Conservation (phyloP, 2,113 vertebrate genomes). For the Synodontis membranacea region DNA sequence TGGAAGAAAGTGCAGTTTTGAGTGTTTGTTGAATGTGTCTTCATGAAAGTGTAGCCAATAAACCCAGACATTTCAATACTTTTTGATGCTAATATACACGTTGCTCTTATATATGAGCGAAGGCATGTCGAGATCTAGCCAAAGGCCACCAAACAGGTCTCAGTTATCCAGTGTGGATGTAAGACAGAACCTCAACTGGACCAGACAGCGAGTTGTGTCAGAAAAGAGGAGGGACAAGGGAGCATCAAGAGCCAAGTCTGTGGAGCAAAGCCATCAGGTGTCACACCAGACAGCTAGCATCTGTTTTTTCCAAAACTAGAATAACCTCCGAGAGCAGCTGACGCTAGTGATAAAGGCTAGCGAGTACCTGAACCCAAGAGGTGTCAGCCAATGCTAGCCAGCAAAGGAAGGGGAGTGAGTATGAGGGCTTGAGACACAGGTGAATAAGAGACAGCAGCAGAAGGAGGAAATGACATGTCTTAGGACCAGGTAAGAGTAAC, state of each 20-base stretch:
- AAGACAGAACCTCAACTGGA: slow-evolving; percentile 95
- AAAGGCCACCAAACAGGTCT: slow-evolving; percentile 71
- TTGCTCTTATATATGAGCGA: slow-evolving; percentile 47
- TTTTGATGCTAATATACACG: neutral
- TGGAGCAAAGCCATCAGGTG: slow-evolving; percentile 83
- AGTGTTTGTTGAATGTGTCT: slow-evolving; percentile 55
- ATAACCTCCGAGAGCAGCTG: slow-evolving; percentile 84
- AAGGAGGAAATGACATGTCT: slow-evolving; percentile 75
- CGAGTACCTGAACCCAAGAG: slow-evolving; percentile 80
- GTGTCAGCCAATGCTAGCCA: slow-evolving; percentile 82
- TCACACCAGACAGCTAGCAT: slow-evolving; percentile 89
- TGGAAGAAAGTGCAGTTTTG: slow-evolving; percentile 63
- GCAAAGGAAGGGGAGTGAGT: slow-evolving; percentile 92
- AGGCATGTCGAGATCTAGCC: slow-evolving; percentile 82
- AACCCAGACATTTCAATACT: slow-evolving; percentile 21
- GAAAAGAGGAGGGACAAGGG: slow-evolving; percentile 87
- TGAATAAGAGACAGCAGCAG: slow-evolving; percentile 84
- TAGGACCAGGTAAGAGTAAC: slow-evolving; percentile 92
- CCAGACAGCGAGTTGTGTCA: slow-evolving; percentile 92
- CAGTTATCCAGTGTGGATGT: slow-evolving; percentile 83
- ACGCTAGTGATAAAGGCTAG: slow-evolving; percentile 94
- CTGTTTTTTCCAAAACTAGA: slow-evolving; percentile 84
- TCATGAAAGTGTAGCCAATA: slow-evolving; percentile 60
- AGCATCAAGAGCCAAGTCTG: slow-evolving; percentile 87
- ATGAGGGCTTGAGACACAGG: slow-evolving; percentile 79